Base-by-base conservation (phyloP, 2,113 vertebrate genomes). In the Halcyon malimbica region DNA sequence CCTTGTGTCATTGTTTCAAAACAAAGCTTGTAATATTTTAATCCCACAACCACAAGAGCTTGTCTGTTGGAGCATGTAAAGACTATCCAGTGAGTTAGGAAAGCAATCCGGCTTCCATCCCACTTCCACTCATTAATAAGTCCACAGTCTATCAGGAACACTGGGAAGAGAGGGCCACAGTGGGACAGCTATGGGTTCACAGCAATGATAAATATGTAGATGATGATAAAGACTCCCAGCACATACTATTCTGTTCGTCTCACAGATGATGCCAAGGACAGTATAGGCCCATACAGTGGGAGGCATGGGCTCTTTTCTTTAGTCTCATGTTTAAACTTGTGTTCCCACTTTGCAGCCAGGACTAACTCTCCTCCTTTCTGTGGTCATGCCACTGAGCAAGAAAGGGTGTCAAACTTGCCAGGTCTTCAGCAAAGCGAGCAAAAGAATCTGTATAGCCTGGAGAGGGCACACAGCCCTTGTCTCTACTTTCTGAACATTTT, bases 11-110 rank as follows among this genome's bases (percentile, higher is more conserved):
- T 96, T 87, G 84, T 97, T 98, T 97, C 93, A 97, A 97, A 98
- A 97, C 91, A 97, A 97, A 97, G 91, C 88, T 95, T 88, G 96
- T 96, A 97, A 97, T 96, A 97, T 90, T 97, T 97, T 96, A 97
- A 97, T 97, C 83, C 76, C 75, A 93, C 37, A 31, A 93, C 97
- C 97, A 88, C 94, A 97, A 95, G 54, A 70, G 29, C 86, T 95
- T 93, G 92, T 97, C 96, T 96, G 85, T 94, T 90, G 64, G 86
- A 94, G 78, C 64, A 92, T 93, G 70, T 90, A 82, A 87, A 83
- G 76, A 81, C 71, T 69, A 33, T 59, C 35, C 70, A 95, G 42
- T 29, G 71, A 92, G 75, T 96, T 87, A 90, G 83, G 93, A 95
- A 95, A 83, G 90, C 76, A 75, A 39, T 67, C 77, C 24, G 6